A percentile compares a stretch with the other conserved stretches of the same genome.
Evolutionary conservation across 2,888 invertebrate genomes (phyloP).

Genomic region (Ectemnius continuus): DNA sequence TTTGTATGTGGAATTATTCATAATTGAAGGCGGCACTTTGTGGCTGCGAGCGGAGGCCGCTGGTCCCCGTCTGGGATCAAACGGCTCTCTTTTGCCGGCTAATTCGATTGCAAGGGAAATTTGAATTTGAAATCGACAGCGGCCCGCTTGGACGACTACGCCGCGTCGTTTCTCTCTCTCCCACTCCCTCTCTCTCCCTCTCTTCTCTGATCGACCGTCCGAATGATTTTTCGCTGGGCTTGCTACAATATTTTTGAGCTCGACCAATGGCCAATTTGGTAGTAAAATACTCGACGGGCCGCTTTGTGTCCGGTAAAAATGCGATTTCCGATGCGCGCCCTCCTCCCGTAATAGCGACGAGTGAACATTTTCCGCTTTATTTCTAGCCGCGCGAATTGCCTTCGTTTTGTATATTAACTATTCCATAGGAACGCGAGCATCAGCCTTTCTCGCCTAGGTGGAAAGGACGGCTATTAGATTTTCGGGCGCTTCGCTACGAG

Average conservation of each 20-base stretch:
- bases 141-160: slow-evolving; percentile 12
- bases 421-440: not conserved
- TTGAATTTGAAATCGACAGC: slow-evolving; percentile 73
- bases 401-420: not conserved
- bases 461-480: not conserved
- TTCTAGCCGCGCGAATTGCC: slow-evolving; percentile 11
- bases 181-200: not conserved
- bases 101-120: slow-evolving; percentile 74
- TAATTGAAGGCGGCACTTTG: slow-evolving; percentile 70
- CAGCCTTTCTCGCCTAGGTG: not conserved
- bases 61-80: slow-evolving; percentile 68
- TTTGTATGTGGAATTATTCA: slow-evolving; percentile 74
- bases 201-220: slow-evolving; percentile 47
- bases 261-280: slow-evolving; percentile 53
- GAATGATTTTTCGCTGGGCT: slow-evolving; percentile 52
- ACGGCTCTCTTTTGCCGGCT: slow-evolving; percentile 73
- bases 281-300: slow-evolving; percentile 47
- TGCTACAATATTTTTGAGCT: slow-evolving; percentile 51
- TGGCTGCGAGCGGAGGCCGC: slow-evolving; percentile 40
- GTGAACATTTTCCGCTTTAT: slow-evolving; percentile 24
- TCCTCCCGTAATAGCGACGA: not conserved
- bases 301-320: slow-evolving; percentile 36
- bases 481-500: not conserved
- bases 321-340: slow-evolving; percentile 28
- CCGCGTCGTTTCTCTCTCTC: not conserved